These are phyloP conservation scores for Phortica okadai DNA, from an alignment of 2,888 invertebrate species.

Conservation along the genomic window DNA sequence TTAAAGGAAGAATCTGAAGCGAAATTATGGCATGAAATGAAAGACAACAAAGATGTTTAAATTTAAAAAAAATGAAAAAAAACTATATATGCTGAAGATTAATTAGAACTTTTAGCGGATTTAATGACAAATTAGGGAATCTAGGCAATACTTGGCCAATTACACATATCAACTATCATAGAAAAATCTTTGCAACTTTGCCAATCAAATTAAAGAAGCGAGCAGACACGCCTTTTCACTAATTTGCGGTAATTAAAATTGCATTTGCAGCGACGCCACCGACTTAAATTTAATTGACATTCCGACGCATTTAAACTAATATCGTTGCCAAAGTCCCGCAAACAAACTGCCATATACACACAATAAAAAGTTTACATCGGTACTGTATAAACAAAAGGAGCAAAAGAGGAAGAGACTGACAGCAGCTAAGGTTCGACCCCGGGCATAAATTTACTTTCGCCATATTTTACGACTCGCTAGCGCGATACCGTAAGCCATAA, in stretches of 20 bases:
- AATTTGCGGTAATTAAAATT: constrained; percentile 69
- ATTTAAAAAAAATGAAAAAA: too few relatives aligned
- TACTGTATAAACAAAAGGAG: constrained; percentile 29
- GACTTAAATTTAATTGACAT: constrained; percentile 65
- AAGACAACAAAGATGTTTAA: too few relatives aligned
- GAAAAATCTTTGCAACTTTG: constrained; percentile 6
- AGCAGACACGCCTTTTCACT: constrained; percentile 41
- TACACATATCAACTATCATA: too few relatives aligned
- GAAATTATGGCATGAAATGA: too few relatives aligned
- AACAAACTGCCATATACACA: background rate
- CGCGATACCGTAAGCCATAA: constrained; percentile 61
- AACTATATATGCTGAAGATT: too few relatives aligned
- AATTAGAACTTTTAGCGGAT: too few relatives aligned
- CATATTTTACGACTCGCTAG: constrained; percentile 58
- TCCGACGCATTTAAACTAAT: constrained; percentile 62
- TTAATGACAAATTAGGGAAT: too few relatives aligned
- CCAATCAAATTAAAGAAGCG: background rate
- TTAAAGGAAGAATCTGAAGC: background rate
- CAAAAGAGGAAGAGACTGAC: constrained; percentile 9
- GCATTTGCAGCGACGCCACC: constrained; percentile 50
- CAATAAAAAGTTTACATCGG: constrained; percentile 6
- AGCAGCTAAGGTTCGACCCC: constrained; percentile 19
- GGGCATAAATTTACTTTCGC: constrained; percentile 51
- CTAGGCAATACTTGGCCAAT: too few relatives aligned
- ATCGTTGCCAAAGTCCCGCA: constrained; percentile 31